These are phyloP conservation scores for Colossoma macropomum DNA, from an alignment of 2,113 vertebrate species.

Conservation along the genomic window DNA sequence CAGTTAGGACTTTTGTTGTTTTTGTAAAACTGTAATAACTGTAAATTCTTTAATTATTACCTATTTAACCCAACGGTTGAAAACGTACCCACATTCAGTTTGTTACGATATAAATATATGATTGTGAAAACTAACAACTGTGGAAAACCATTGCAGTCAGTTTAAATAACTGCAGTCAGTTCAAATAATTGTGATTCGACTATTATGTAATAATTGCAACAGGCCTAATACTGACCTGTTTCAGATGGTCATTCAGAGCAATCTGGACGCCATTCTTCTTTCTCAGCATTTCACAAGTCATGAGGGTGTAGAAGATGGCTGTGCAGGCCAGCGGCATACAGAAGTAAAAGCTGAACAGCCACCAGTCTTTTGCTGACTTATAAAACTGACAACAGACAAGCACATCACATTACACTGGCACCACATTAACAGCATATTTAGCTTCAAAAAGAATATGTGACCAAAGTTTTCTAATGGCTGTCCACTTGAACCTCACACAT, in stretches of 20 bases:
- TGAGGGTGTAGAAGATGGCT: conserved; percentile 93
- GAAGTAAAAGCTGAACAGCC: conserved; percentile 96
- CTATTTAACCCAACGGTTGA: too few relatives aligned
- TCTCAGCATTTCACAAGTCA: conserved; percentile 96
- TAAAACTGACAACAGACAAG: conserved; percentile 82
- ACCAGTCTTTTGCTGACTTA: conserved; percentile 92
- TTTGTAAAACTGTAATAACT: too few relatives aligned
- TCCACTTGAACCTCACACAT: neutral
- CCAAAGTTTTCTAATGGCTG: neutral
- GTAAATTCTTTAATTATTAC: too few relatives aligned
- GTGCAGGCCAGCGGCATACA: conserved; percentile 92
- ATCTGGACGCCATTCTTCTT: conserved; percentile 95
- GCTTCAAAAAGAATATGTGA: neutral
- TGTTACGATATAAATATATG: too few relatives aligned
- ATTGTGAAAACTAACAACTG: too few relatives aligned
- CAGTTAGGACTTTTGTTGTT: too few relatives aligned
- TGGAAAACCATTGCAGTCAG: too few relatives aligned
- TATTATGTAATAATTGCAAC: too few relatives aligned
- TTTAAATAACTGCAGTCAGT: too few relatives aligned
- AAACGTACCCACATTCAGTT: too few relatives aligned
- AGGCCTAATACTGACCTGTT: conserved; percentile 82
- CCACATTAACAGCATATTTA: neutral
- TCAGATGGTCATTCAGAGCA: conserved; percentile 91
- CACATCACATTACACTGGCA: conserved; percentile 5
- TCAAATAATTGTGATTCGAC: too few relatives aligned